phyloP scores from a whole-genome alignment of 2,888 invertebrate genomes.

The Clostera curtula region DNA sequence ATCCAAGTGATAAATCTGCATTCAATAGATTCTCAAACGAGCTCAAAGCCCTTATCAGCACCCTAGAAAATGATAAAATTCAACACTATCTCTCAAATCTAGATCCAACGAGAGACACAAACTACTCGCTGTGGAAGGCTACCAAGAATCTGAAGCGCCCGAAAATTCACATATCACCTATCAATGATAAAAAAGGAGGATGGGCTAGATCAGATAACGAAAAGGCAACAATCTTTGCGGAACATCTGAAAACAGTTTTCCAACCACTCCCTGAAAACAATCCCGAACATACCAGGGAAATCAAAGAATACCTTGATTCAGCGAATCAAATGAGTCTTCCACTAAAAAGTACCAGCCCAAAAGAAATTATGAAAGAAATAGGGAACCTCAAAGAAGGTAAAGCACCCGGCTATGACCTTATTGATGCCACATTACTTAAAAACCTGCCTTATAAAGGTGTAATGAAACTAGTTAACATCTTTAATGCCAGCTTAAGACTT shows the following conservation, averaged over 20 bases:
- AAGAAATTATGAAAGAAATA: neutral
- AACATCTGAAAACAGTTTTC: slow-evolving; percentile 8
- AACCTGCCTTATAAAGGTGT: slow-evolving; percentile 4
- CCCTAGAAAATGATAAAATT: neutral
- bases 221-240: slow-evolving; percentile 9
- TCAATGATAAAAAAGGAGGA: neutral
- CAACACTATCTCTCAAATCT: neutral
- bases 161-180: neutral
- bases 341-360: neutral
- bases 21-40: slow-evolving; percentile 2
- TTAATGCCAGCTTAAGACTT: slow-evolving; percentile 3
- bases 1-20: no score
- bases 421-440: slow-evolving; percentile 4
- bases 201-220: slow-evolving; percentile 9
- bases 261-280: slow-evolving; percentile 3
- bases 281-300: slow-evolving; percentile 1
- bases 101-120: neutral
- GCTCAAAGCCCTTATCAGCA: neutral
- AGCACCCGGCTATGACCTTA: slow-evolving; percentile 10
- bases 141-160: slow-evolving; percentile 2
- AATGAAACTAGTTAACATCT: neutral
- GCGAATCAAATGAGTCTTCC: neutral
- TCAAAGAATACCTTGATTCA: slow-evolving; percentile 1
- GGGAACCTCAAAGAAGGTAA: slow-evolving; percentile 2
- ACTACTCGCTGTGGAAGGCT: slow-evolving; percentile 2